Conservation (phyloP, 2,113 vertebrate genomes). For the Lophochroa leadbeateri region DNA sequence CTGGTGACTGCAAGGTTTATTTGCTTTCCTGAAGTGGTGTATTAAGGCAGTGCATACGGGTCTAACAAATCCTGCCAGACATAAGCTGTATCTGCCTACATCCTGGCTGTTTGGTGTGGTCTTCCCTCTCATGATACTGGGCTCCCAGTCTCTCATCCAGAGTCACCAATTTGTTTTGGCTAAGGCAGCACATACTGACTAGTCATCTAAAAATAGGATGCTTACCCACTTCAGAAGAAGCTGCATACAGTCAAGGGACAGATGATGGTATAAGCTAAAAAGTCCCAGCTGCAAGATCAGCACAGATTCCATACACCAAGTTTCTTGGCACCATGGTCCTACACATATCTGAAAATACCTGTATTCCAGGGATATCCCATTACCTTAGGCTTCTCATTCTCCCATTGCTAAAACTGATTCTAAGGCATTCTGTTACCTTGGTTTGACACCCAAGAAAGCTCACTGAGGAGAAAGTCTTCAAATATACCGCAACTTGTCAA, state of each 20-base stretch:
- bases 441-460: background rate
- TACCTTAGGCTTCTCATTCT: background rate
- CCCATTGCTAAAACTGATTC: background rate
- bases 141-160: background rate
- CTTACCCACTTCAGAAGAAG: background rate
- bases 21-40: accelerated
- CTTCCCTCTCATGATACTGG: background rate
- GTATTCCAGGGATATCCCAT: background rate
- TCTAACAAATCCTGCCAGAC: background rate
- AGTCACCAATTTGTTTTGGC: background rate
- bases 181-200: background rate
- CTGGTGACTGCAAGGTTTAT: background rate
- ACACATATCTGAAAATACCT: background rate
- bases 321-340: background rate
- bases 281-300: background rate
- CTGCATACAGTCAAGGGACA: background rate
- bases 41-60: accelerated
- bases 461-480: background rate
- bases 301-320: background rate
- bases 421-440: background rate
- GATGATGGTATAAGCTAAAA: background rate
- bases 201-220: background rate
- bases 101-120: background rate
- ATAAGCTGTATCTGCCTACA: background rate
- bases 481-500: background rate